These are phyloP conservation scores for Muraenolepis orangiensis DNA, from an alignment of 2,797 vertebrate species.

Conservation along the genomic window DNA sequence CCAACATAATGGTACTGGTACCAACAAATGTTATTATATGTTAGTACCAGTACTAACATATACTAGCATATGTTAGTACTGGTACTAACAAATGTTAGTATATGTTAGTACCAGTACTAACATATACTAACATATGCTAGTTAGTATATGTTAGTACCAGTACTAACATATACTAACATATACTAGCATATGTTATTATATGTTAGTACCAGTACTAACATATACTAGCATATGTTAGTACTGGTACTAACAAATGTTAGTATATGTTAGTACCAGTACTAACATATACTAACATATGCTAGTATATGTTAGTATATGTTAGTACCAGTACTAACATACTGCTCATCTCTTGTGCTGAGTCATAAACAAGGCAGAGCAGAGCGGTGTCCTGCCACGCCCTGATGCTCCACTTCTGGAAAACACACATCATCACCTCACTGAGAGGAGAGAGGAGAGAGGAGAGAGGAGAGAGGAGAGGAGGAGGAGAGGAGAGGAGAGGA, in stretches of 20 bases:
- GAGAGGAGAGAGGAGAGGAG: neutral
- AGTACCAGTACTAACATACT: too few relatives aligned
- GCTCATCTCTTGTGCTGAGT: neutral
- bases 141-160: too few relatives aligned
- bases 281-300: neutral
- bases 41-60: too few relatives aligned
- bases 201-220: too few relatives aligned
- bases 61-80: too few relatives aligned
- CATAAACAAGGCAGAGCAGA: neutral
- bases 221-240: too few relatives aligned
- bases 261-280: neutral
- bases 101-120: neutral
- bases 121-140: neutral
- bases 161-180: neutral
- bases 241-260: neutral
- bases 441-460: neutral
- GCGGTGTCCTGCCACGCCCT: constrained; percentile 34
- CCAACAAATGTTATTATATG: neutral
- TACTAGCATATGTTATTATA: neutral
- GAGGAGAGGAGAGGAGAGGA: neutral
- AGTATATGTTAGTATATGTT: neutral
- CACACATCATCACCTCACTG: constrained; percentile 22
- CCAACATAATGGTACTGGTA: neutral
- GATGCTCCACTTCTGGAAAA: constrained; percentile 10
- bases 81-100: too few relatives aligned